These are phyloP conservation scores for Nasonovia ribisnigri DNA, from an alignment of 2,888 invertebrate genomes.

Conservation along the genomic window DNA sequence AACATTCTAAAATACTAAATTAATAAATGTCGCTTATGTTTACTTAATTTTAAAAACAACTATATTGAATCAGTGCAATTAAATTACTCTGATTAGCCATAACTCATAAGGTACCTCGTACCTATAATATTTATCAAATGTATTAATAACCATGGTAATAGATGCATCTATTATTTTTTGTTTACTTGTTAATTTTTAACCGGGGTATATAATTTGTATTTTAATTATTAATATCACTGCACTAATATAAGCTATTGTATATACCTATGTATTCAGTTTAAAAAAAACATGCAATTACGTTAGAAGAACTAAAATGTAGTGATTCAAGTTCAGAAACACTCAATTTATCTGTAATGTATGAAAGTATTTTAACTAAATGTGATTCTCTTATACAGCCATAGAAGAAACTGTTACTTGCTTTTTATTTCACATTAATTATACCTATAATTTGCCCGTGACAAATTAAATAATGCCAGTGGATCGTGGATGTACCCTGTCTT, in stretches of 20 bases:
- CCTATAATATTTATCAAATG: neutral
- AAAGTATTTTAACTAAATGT: too few species aligned
- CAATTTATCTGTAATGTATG: too few species aligned
- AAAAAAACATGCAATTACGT: neutral
- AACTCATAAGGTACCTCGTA: neutral
- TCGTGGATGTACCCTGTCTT: too few species aligned
- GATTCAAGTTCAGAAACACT: neutral
- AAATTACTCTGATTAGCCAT: neutral
- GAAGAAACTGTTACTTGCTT: too few species aligned
- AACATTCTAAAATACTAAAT: too few species aligned
- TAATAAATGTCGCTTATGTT: neutral
- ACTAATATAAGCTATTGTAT: neutral
- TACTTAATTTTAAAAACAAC: neutral
- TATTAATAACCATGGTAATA: neutral
- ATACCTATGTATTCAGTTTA: neutral
- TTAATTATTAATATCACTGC: neutral
- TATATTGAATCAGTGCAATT: neutral
- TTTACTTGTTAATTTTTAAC: neutral
- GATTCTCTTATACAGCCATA: too few species aligned
- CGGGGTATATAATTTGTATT: neutral
- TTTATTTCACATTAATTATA: too few species aligned
- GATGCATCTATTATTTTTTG: too few species aligned
- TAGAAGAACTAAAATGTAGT: neutral
- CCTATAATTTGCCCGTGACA: too few species aligned
- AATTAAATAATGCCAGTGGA: too few species aligned